Conservation (phyloP, 2,888 invertebrate species). For the Vannuccia rotundouncinata region DNA sequence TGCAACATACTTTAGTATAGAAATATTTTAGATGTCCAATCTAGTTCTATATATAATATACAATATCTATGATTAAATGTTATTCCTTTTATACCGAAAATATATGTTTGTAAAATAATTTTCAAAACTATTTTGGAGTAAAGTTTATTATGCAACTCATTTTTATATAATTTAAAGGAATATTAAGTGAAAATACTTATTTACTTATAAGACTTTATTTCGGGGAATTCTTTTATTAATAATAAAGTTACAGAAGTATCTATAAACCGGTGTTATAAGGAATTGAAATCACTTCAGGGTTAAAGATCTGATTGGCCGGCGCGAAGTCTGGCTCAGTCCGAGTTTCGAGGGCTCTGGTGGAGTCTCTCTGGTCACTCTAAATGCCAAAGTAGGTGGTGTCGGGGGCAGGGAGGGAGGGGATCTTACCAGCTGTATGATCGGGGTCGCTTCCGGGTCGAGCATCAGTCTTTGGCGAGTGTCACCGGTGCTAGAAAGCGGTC, state of each 20-base stretch:
- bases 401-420: conserved; percentile 46
- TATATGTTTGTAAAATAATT: neutral
- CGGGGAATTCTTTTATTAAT: too few species aligned
- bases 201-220: neutral
- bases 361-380: conserved; percentile 85
- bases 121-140: neutral
- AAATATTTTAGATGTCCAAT: neutral
- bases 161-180: neutral
- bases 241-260: too few species aligned
- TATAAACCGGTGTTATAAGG: too few species aligned
- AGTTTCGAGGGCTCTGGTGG: conserved; percentile 69
- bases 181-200: neutral
- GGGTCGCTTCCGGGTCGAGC: conserved; percentile 70
- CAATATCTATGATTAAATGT: neutral
- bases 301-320: conserved; percentile 94
- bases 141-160: neutral
- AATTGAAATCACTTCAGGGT: too few species aligned
- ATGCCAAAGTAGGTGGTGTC: conserved; percentile 59
- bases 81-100: neutral
- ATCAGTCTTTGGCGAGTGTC: conserved; percentile 67
- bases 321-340: conserved; percentile 83
- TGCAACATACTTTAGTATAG: neutral
- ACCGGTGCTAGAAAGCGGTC: conserved; percentile 40
- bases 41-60: neutral
- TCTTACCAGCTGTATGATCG: conserved; percentile 69